Evolutionary conservation across 2,888 invertebrate genomes (phyloP).

Genomic region (Dryadula phaetusa): DNA sequence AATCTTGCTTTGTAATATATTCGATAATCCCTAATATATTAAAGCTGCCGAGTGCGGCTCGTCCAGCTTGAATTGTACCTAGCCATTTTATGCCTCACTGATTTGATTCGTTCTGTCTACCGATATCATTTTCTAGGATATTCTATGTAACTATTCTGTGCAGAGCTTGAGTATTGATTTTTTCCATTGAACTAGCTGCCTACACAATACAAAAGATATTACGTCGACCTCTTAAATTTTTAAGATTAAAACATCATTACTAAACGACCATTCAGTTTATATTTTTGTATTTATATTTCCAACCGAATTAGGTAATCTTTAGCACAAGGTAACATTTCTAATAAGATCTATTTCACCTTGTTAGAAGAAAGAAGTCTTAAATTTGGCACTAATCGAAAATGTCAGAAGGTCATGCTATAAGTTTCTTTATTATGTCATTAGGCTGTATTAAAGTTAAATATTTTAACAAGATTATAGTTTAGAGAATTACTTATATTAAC

Average conservation of each 20-base stretch:
- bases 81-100: constrained; percentile 28
- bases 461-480: background rate
- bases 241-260: background rate
- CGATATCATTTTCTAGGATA: constrained; percentile 36
- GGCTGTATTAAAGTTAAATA: background rate
- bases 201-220: constrained; percentile 62
- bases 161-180: constrained; percentile 73
- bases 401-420: constrained; percentile 44
- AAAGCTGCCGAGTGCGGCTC: constrained; percentile 21
- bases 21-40: constrained; percentile 28
- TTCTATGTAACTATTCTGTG: constrained; percentile 39
- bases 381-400: constrained; percentile 39
- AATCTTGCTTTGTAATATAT: constrained; percentile 37
- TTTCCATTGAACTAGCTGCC: constrained; percentile 59
- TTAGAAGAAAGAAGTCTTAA: background rate
- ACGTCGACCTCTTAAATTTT: constrained; percentile 26
- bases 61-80: constrained; percentile 38
- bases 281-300: background rate
- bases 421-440: constrained; percentile 10
- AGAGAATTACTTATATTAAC: constrained; percentile 1
- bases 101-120: constrained; percentile 22
- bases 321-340: background rate
- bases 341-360: background rate
- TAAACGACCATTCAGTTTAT: background rate
- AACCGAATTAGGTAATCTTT: background rate